Evolutionary conservation across 2,797 vertebrate genomes (phyloP).

Genomic region (Potorous gilbertii): DNA sequence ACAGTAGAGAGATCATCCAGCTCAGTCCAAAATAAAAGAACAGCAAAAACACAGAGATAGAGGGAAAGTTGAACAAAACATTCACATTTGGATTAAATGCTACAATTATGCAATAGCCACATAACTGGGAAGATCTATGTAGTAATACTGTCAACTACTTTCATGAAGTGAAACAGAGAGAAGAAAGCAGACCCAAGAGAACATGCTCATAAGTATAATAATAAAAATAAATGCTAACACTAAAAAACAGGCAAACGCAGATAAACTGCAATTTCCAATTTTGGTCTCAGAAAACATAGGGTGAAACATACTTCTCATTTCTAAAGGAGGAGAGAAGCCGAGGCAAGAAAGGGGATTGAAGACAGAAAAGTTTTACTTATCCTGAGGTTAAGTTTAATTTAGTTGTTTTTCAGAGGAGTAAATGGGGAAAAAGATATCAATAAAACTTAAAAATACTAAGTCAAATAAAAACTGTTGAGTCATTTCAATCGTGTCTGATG

Average conservation of each 20-base stretch:
- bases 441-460: not conserved
- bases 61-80: not conserved
- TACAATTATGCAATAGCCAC: not conserved
- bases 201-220: not conserved
- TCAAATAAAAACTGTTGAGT: not conserved
- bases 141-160: not conserved
- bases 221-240: not conserved
- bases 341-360: not conserved
- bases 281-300: not conserved
- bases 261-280: not conserved
- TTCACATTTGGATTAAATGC: not conserved
- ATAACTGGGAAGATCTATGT: not conserved
- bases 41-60: not conserved
- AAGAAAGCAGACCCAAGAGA: not conserved
- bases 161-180: not conserved
- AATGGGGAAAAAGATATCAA: not conserved
- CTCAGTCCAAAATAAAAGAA: not conserved
- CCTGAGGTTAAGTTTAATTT: not conserved
- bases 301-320: not conserved
- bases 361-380: not conserved
- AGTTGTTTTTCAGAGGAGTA: not conserved
- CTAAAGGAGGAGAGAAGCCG: not conserved
- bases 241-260: not conserved
- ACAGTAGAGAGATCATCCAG: not conserved
- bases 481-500: not conserved